Evolutionary conservation across 2,113 vertebrate genomes (phyloP), one percentile per base, ranked within the genome.

Genomic region (Silurus meridionalis): DNA sequence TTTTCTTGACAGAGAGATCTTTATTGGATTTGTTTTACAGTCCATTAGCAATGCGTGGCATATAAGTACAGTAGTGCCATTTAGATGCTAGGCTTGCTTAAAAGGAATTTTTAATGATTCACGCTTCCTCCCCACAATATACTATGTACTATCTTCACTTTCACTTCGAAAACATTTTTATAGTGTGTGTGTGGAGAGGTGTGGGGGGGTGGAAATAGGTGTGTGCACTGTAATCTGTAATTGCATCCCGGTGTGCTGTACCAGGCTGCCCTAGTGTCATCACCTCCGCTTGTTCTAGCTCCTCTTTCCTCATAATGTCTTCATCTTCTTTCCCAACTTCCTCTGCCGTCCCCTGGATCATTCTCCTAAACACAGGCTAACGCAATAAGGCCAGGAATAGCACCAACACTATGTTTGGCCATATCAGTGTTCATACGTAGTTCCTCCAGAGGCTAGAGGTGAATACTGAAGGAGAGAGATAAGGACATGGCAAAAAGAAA

Each of bases 301-400:
- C 61, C 15, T 75, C 58, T 60, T 61, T 80, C 53, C 13, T 57
- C 77, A 81, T 21, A 66, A 63, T 77, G 48, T 71, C 67, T 80
- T 80, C 37, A 21, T 80, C 87, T 63, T 83, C 74, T 48, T 50
- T 61, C n/a, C 85, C 53, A 78, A 64, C 87, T 74, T 60, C 28
- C 66, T 77, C 74, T 25, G 61, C 84, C 21, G 6, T 78, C 60
- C 28, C 52, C 52, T 69, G 52, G 78, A 57, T 80, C 48, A 21
- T 80, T 50, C 75, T 55, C 48, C 81, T 72, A 80, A 83, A 83
- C 63, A 63, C 3, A 25, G 75, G 61, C 19, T 60, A 80, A 80
- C 11, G 25, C 57, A 61, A 61, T 80, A 80, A 84, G 71, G 79
- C 71, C 81, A 0, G 55, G 75, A 84, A 86, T 88, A 83, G 87